These are phyloP conservation scores for Spondyliosoma cantharus DNA, from an alignment of 2,797 vertebrate genomes.

Conservation along the genomic window DNA sequence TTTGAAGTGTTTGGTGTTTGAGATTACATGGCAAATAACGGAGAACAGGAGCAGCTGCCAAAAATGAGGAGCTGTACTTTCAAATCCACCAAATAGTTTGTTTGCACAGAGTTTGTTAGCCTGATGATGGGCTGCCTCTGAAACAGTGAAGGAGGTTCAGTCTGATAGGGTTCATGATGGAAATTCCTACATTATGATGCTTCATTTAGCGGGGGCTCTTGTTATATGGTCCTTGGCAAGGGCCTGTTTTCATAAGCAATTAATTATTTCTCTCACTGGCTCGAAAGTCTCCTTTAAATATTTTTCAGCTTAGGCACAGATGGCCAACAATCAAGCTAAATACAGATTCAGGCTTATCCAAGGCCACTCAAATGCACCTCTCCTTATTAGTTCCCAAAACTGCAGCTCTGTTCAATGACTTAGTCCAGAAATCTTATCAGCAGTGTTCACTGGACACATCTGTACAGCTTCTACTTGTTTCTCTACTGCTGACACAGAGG, in stretches of 20 bases:
- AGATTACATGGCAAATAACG: conserved; percentile 12
- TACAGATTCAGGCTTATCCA: conserved; percentile 66
- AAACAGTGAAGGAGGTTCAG: conserved; percentile 38
- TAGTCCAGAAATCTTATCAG: conserved; percentile 67
- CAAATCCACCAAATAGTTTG: conserved; percentile 27
- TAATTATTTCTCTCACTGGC: conserved; percentile 78
- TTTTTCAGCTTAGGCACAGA: conserved; percentile 72
- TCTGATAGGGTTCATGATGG: conserved; percentile 65
- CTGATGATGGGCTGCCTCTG: conserved; percentile 31
- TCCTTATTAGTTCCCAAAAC: conserved; percentile 64
- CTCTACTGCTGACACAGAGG: conserved; percentile 48
- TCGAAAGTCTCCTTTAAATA: conserved; percentile 71
- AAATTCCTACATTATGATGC: conserved; percentile 74
- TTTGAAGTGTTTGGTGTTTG: conserved; percentile 21
- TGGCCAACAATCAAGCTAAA: conserved; percentile 80
- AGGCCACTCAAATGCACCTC: conserved; percentile 49
- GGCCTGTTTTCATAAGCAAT: conserved; percentile 77
- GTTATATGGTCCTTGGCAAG: conserved; percentile 74
- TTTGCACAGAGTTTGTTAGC: conserved; percentile 33
- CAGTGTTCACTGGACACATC: conserved; percentile 59
- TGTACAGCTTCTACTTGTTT: conserved; percentile 52
- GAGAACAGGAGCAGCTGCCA: conserved; percentile 31
- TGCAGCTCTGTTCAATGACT: conserved; percentile 30
- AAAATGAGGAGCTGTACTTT: conserved; percentile 10
- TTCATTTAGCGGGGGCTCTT: conserved; percentile 72